These are phyloP conservation scores for Mola mola DNA, from an alignment of 2,113 vertebrate genomes.

Conservation along the genomic window DNA sequence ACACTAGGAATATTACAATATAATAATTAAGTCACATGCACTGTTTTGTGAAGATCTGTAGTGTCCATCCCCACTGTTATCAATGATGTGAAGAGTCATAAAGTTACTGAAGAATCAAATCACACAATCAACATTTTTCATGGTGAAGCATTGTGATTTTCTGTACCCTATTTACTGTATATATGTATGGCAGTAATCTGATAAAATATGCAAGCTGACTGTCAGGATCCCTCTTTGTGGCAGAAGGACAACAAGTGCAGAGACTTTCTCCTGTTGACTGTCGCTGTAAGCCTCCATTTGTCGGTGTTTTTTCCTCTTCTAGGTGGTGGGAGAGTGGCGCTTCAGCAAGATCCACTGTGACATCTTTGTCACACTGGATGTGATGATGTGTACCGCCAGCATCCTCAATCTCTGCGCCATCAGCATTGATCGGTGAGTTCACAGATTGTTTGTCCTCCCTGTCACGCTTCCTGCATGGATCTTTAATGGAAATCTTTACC, in stretches of 20 bases:
- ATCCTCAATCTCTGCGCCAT: constrained; percentile 99
- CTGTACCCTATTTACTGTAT: too few species aligned
- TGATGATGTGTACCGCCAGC: constrained; percentile 99
- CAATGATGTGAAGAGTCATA: not conserved
- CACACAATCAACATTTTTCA: not conserved
- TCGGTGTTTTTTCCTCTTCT: constrained; percentile 55
- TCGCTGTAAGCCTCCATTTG: constrained; percentile 45
- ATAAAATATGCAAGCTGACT: too few species aligned
- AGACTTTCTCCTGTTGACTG: constrained; percentile 33
- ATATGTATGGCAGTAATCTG: too few species aligned
- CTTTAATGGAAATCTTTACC: constrained; percentile 41
- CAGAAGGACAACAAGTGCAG: constrained; percentile 1
- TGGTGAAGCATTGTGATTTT: too few species aligned
- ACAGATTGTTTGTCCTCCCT: constrained; percentile 25
- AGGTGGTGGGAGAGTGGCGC: constrained; percentile 98
- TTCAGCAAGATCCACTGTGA: constrained; percentile 98
- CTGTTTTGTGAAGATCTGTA: constrained; percentile 5
- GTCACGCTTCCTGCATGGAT: constrained; percentile 42
- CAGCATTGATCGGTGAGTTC: constrained; percentile 97
- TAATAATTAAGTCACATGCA: constrained; percentile 12
- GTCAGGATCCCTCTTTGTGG: constrained; percentile 26
- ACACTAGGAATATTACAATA: constrained; percentile 5
- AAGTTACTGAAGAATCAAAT: constrained; percentile 1
- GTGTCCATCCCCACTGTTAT: not conserved
- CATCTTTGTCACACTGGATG: constrained; percentile 97